These are phyloP conservation scores for Sylvilagus bachmani DNA, from an alignment of 2,113 vertebrate species.

Conservation along the genomic window DNA sequence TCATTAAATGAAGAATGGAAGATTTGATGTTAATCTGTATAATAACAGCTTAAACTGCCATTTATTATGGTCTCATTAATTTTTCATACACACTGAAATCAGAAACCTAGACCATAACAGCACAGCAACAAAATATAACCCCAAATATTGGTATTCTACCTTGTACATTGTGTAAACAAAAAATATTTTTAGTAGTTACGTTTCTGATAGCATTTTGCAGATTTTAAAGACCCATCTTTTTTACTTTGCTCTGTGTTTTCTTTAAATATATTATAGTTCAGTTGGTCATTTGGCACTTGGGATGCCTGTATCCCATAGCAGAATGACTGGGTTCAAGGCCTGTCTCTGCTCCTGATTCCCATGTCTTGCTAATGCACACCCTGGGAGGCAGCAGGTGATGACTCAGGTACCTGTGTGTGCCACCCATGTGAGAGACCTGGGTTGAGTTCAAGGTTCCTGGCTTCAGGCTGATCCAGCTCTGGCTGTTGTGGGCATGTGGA, in stretches of 20 bases:
- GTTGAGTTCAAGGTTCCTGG: too few species aligned
- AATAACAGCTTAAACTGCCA: neutral
- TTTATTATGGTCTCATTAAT: neutral
- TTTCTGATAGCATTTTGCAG: constrained; percentile 22
- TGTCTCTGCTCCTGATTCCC: too few species aligned
- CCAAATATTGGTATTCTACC: neutral
- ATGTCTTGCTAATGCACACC: too few species aligned
- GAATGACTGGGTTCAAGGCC: too few species aligned
- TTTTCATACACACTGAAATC: constrained; percentile 9
- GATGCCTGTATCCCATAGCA: too few species aligned
- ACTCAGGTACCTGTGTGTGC: too few species aligned
- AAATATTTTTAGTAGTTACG: neutral
- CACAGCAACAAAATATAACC: neutral
- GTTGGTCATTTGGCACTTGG: too few species aligned
- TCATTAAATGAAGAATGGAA: constrained; percentile 22
- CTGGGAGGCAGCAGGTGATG: too few species aligned
- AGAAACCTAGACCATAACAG: neutral
- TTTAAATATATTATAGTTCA: neutral
- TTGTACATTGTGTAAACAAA: neutral
- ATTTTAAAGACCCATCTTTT: constrained; percentile 23
- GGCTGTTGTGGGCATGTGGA: too few species aligned
- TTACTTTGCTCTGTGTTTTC: neutral
- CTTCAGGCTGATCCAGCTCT: too few species aligned
- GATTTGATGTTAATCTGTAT: neutral
- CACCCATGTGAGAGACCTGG: too few species aligned